phyloP scores from a whole-genome alignment of 2,797 vertebrate species.

The Sus cebifrons region DNA sequence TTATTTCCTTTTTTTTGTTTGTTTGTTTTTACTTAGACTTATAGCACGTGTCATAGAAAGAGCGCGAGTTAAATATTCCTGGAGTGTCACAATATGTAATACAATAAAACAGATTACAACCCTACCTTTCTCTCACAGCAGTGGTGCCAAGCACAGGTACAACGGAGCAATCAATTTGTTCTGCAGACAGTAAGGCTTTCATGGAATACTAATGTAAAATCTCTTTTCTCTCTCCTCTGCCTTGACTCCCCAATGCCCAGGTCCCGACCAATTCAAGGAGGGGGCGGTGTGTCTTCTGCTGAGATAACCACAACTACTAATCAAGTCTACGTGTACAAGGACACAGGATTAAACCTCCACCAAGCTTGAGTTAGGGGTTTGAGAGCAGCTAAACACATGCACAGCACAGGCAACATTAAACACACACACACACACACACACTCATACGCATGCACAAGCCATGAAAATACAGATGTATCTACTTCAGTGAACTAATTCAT shows the following conservation, averaged over 20 bases:
- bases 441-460: conserved; percentile 73
- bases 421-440: conserved; percentile 58
- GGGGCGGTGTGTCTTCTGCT: conserved; percentile 94
- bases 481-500: conserved; percentile 92
- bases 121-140: conserved; percentile 96
- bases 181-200: conserved; percentile 96
- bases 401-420: conserved; percentile 93
- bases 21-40: conserved; percentile 84
- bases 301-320: conserved; percentile 98
- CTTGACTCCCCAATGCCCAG: conserved; percentile 94
- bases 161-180: conserved; percentile 99
- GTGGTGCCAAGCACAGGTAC: conserved; percentile 98
- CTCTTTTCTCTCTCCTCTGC: conserved; percentile 92
- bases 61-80: conserved; percentile 90
- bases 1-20: conserved; percentile 85
- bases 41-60: conserved; percentile 85
- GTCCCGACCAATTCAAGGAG: conserved; percentile 95
- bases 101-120: conserved; percentile 93
- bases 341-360: conserved; percentile 96
- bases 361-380: conserved; percentile 93
- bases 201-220: conserved; percentile 96
- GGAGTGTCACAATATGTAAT: conserved; percentile 92
- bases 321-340: conserved; percentile 96
- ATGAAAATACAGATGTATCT: conserved; percentile 88
- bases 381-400: conserved; percentile 91